Percentiles rank a stretch among this genome's conserved stretches.
These are phyloP conservation scores for Amphimallon solstitiale DNA, from an alignment of 2,888 invertebrate genomes.

Conservation along the genomic window DNA sequence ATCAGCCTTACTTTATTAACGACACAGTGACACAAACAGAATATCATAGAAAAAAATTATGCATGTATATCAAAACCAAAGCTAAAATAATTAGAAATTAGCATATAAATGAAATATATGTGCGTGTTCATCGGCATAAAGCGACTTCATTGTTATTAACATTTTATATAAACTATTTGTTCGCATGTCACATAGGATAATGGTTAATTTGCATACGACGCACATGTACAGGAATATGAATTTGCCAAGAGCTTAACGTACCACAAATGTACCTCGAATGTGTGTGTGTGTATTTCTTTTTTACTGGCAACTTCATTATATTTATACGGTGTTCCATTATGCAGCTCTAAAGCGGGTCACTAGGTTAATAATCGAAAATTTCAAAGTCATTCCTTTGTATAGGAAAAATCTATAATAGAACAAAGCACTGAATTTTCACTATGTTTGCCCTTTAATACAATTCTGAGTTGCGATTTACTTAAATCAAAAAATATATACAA, in stretches of 20 bases:
- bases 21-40: not conserved
- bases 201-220: slow-evolving; percentile 36
- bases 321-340: slow-evolving; percentile 2
- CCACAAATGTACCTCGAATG: not conserved
- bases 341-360: slow-evolving; percentile 17
- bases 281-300: no score
- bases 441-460: no score
- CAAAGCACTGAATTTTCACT: not conserved
- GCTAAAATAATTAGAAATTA: slow-evolving; percentile 35
- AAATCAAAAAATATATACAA: no score
- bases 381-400: slow-evolving; percentile 32
- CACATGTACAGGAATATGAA: not conserved
- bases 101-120: slow-evolving; percentile 40
- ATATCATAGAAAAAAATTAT: not conserved
- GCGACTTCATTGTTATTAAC: slow-evolving; percentile 36
- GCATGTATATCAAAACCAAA: slow-evolving; percentile 2
- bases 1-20: not conserved
- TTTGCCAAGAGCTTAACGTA: not conserved
- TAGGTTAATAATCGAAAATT: slow-evolving; percentile 35
- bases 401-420: slow-evolving; percentile 8
- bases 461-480: no score
- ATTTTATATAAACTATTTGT: slow-evolving; percentile 39
- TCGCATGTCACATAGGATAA: slow-evolving; percentile 37
- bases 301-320: not conserved
- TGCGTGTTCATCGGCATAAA: slow-evolving; percentile 36